A percentile compares a stretch with the other conserved stretches of the same genome.
Conservation (phyloP, 2,888 invertebrate species). For the Drosophila austrosaltans region DNA sequence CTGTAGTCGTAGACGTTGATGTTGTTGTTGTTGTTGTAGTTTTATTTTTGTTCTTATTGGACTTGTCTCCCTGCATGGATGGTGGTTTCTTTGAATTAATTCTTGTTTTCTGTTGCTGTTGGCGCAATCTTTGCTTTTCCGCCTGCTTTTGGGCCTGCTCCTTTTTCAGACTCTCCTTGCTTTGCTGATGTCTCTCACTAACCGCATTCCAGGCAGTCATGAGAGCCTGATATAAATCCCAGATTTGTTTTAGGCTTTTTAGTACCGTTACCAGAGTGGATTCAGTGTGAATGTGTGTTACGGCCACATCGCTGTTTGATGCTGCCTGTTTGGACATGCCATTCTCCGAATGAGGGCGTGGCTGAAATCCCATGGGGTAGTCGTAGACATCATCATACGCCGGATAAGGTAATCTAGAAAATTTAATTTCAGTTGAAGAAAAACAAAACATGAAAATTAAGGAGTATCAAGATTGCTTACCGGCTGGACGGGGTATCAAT, state of each 20-base stretch:
- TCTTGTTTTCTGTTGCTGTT: conserved; percentile 65
- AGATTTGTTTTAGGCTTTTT: conserved; percentile 75
- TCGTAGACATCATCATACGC: conserved; percentile 67
- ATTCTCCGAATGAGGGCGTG: conserved; percentile 39
- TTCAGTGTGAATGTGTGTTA: conserved; percentile 40
- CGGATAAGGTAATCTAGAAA: conserved; percentile 50
- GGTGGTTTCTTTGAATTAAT: conserved; percentile 77
- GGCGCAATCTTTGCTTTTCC: conserved; percentile 61
- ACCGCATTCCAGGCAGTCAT: conserved; percentile 78
- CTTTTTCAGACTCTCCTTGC: conserved; percentile 52
- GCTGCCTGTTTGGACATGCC: conserved; percentile 46
- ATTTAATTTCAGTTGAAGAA: neutral
- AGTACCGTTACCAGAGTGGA: conserved; percentile 67
- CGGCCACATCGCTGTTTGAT: conserved; percentile 9
- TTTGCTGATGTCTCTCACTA: conserved; percentile 66
- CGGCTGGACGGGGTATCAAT: conserved; percentile 51
- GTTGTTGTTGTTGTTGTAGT: conserved; percentile 42
- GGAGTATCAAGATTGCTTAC: conserved; percentile 33
- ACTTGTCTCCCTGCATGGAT: conserved; percentile 51
- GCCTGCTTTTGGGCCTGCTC: conserved; percentile 60
- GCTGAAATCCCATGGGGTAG: conserved; percentile 71
- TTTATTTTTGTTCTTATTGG: conserved; percentile 50
- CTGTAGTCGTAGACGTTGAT: conserved; percentile 39
- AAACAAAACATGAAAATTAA: neutral
- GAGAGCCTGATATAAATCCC: conserved; percentile 80